phyloP scores from a whole-genome alignment of 2,797 vertebrate species.

The Labeo calbasu region DNA sequence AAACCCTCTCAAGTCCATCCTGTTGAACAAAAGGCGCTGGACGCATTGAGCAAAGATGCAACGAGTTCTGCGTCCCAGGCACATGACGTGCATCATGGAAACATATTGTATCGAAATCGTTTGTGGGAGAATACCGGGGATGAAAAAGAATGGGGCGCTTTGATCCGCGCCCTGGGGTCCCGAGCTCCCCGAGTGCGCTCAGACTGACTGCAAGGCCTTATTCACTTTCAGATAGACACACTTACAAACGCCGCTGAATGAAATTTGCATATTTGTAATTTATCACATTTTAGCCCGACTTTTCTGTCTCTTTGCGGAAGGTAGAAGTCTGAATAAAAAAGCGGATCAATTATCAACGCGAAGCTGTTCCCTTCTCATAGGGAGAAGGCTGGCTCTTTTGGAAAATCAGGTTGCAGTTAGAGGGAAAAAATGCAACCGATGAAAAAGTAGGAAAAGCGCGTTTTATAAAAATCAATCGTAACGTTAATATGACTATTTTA shows the following conservation, averaged over 20 bases:
- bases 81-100: slow-evolving; percentile 93
- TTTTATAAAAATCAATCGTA: neutral
- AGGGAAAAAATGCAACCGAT: neutral
- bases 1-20: slow-evolving; percentile 82
- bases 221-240: slow-evolving; percentile 90
- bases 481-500: neutral
- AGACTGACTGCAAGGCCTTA: slow-evolving; percentile 86
- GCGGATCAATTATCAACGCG: slow-evolving; percentile 81
- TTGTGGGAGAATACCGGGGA: slow-evolving; percentile 86
- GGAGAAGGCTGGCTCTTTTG: neutral
- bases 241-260: slow-evolving; percentile 91
- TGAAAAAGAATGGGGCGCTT: slow-evolving; percentile 89
- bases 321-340: slow-evolving; percentile 84
- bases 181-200: slow-evolving; percentile 76
- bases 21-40: slow-evolving; percentile 86
- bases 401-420: slow-evolving; percentile 1
- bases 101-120: slow-evolving; percentile 95
- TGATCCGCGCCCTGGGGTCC: slow-evolving; percentile 88
- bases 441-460: neutral
- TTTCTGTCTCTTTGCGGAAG: slow-evolving; percentile 83
- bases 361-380: slow-evolving; percentile 46
- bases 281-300: slow-evolving; percentile 88
- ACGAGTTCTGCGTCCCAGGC: slow-evolving; percentile 87
- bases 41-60: slow-evolving; percentile 88
- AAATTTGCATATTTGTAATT: slow-evolving; percentile 98